Base-by-base conservation (phyloP, 2,888 invertebrate species). In the Melieria picta region DNA sequence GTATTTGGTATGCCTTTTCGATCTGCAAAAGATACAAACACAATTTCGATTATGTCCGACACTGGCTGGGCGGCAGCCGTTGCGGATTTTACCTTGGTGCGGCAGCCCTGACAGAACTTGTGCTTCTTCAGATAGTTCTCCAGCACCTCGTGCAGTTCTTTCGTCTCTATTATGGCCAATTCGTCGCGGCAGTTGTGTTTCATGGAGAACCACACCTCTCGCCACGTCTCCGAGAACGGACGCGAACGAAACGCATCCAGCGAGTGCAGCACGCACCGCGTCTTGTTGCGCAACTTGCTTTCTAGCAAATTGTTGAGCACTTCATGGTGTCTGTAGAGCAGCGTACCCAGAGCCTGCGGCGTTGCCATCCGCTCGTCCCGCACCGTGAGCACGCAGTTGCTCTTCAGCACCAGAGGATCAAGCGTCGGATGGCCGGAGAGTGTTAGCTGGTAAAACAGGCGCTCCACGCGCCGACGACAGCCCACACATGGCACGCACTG, bases 401-500 rank as follows among this genome's bases (percentile, higher is more conserved):
- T 87, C 74, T 93, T 93, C 73, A 97, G 90, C 76, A 94, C 90
- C 78, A 97, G 88, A 66, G 97, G 97, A 88, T 96, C 95, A 79
- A 97, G 88, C 75, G 96, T 95, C 76, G 94, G 93, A 87, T 95
- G 93, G 67, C 94, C 93, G 75, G 94, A 93, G 85, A 93, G 91
- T 84, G 93, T 93, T 80, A 97, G 88, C 87, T 96, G 95, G 84
- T 92, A 92, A 87, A 95, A 96, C 78, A 97, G 89, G 79, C 94
- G 90, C 87, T 97, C 97, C 79, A 96, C 96, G 86, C 96, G 96
- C 84, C 95, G 90, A 77, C 97, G 90, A 88, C 97, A 97, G 75
- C 97, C 97, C 82, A 97, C 95, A 89, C 97, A 97, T 77, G 96
- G 96, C 83, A 97, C 95, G 86, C 93, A 93, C 89, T 96, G 95